Percentiles rank a stretch among this genome's conserved stretches.
These are phyloP conservation scores for Endomychus coccineus DNA, from an alignment of 2,888 invertebrate genomes.

Conservation along the genomic window DNA sequence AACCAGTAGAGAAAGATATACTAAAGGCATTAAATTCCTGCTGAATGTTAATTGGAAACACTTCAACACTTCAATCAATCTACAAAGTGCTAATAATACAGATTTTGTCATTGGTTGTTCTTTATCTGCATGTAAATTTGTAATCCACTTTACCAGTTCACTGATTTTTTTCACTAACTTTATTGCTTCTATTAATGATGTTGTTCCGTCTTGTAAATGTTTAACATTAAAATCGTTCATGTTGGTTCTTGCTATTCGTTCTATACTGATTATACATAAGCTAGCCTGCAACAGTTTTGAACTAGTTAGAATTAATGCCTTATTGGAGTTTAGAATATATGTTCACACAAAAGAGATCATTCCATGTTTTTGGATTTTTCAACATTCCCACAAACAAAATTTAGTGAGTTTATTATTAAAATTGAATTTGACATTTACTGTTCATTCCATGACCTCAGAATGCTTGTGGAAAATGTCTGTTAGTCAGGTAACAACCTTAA, in stretches of 20 bases:
- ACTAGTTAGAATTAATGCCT: no score
- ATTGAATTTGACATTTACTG: no score
- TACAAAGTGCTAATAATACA: slow-evolving; percentile 67
- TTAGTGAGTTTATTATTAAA: no score
- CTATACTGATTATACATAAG: slow-evolving; percentile 57
- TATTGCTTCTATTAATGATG: slow-evolving; percentile 50
- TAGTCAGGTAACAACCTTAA: no score
- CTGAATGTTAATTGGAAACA: slow-evolving; percentile 64
- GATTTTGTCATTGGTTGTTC: slow-evolving; percentile 71
- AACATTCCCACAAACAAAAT: no score
- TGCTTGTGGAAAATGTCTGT: no score
- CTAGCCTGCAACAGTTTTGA: slow-evolving; percentile 47
- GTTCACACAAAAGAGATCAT: no score
- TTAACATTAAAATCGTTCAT: slow-evolving; percentile 47
- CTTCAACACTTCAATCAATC: slow-evolving; percentile 74
- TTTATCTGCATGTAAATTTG: slow-evolving; percentile 60
- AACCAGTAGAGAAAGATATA: slow-evolving; percentile 67
- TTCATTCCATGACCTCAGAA: no score
- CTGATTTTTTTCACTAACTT: slow-evolving; percentile 42
- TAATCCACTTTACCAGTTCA: slow-evolving; percentile 53
- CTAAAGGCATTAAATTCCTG: slow-evolving; percentile 60
- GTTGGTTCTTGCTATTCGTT: slow-evolving; percentile 45
- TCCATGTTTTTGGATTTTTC: no score
- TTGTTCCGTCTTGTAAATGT: slow-evolving; percentile 48
- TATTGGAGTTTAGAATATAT: no score